Conservation (phyloP, 2,888 invertebrate species). For the Lochmaea crataegi region DNA sequence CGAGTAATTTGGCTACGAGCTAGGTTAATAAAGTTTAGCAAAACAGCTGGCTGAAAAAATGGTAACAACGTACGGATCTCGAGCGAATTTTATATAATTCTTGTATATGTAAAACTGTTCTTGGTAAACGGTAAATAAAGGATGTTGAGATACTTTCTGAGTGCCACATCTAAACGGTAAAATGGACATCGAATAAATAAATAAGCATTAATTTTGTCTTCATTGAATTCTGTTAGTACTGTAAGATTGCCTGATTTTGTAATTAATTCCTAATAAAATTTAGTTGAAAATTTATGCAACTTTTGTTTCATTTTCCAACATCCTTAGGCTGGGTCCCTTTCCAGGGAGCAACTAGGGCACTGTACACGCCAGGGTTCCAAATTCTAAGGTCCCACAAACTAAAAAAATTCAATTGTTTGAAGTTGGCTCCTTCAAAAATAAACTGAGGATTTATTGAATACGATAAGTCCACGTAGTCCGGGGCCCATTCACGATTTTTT, state of each 20-base stretch:
- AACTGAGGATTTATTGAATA: too few species aligned
- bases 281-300: not conserved
- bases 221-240: not conserved
- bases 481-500: too few species aligned
- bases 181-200: not conserved
- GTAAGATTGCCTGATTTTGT: not conserved
- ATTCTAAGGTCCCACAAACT: too few species aligned
- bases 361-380: too few species aligned
- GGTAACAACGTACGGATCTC: not conserved
- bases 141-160: not conserved
- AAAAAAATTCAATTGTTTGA: too few species aligned
- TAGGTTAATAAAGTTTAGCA: not conserved
- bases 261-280: not conserved
- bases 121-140: too few species aligned
- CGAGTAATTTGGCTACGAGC: not conserved
- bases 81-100: not conserved
- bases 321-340: too few species aligned
- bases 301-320: not conserved
- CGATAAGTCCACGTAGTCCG: too few species aligned
- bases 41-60: not conserved
- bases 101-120: not conserved
- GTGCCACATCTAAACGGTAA: slow-evolving; percentile 1
- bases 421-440: too few species aligned
- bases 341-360: too few species aligned
- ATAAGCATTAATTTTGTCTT: not conserved